These are phyloP conservation scores for Achroia grisella DNA, from an alignment of 1,140 invertebrate species.

Conservation along the genomic window DNA sequence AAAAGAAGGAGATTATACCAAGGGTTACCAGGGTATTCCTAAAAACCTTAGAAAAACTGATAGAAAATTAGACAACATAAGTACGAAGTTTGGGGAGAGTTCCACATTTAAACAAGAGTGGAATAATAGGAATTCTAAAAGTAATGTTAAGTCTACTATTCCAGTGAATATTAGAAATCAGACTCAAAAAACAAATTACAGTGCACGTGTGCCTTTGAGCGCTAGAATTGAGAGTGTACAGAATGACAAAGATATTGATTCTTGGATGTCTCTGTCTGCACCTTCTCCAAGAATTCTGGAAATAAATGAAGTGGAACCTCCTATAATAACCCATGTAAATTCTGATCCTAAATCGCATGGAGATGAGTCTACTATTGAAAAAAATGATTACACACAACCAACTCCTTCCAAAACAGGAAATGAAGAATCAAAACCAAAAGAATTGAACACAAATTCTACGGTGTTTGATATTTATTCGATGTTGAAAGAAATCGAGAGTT, in stretches of 20 bases:
- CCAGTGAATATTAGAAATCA: conserved; percentile 30
- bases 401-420: conserved; percentile 2
- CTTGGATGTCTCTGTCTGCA: conserved; percentile 66
- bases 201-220: conserved; percentile 33
- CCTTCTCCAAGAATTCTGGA: conserved; percentile 48
- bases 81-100: conserved; percentile 30
- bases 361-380: conserved; percentile 10
- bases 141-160: conserved; percentile 21
- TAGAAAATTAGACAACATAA: conserved; percentile 35
- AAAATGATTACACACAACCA: not conserved
- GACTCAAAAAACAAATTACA: conserved; percentile 39
- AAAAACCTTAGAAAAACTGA: conserved; percentile 43
- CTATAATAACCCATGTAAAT: conserved; percentile 6
- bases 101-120: conserved; percentile 39
- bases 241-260: conserved; percentile 67
- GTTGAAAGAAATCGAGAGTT: conserved; percentile 69
- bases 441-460: conserved; percentile 52
- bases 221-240: conserved; percentile 58
- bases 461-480: conserved; percentile 69
- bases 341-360: conserved; percentile 4
- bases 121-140: conserved; percentile 43
- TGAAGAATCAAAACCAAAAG: conserved; percentile 24
- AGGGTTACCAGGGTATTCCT: conserved; percentile 28
- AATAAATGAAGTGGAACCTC: conserved; percentile 18
- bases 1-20: conserved; percentile 45